Base-by-base conservation (phyloP, 2,113 vertebrate genomes). In the Rhinolophus ferrumequinum region DNA sequence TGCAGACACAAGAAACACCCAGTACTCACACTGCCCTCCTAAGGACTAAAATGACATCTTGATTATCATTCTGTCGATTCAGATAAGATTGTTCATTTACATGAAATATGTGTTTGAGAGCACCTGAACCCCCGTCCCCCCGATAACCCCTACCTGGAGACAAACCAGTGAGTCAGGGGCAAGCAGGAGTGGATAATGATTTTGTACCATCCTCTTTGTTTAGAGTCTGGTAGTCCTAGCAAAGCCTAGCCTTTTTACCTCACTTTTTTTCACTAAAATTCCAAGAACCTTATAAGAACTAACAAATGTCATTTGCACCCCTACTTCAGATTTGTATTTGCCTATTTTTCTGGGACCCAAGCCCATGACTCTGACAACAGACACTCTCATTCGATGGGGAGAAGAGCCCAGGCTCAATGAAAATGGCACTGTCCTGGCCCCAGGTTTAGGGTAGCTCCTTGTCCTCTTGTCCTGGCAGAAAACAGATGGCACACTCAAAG, bases 11-110 rank as follows among this genome's bases (percentile, higher is more conserved):
- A 30, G 47, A 69, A 94, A 84, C 60, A 93, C 1, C 38, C n/a
- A 67, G 16, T 88, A 76, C n/a, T 76, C 35, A 54, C 21, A 77
- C 54, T 58, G 22, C 35, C 90, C 26, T 62, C 26, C 47, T 58
- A 75, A 90, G 70, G 16, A 52, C 22, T 47, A 88, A 89, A 80
- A 67, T 95, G 85, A 77, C 22, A 86, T 62, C 80, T 86, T 86
- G 52, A 72, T 85, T 85, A 72, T 87, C 69, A 77, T 21, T 92
- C 19, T 88, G n/a, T 79, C 6, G 50, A 52, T 94, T 95, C 47
- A 38, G 73, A 64, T 84, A 89, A 64, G 56, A 79, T 88, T 52
- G 33, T 58, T 84, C 38, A 64, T 93, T 88, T 56, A 38, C 33
- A 56, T 13, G 30, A 94, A 84, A 26, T 87, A 35, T 73, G 33